A percentile compares a stretch with the other conserved stretches of the same genome.
Evolutionary conservation across 2,797 vertebrate genomes (phyloP).

Genomic region (Phaenicophaeus curvirostris): DNA sequence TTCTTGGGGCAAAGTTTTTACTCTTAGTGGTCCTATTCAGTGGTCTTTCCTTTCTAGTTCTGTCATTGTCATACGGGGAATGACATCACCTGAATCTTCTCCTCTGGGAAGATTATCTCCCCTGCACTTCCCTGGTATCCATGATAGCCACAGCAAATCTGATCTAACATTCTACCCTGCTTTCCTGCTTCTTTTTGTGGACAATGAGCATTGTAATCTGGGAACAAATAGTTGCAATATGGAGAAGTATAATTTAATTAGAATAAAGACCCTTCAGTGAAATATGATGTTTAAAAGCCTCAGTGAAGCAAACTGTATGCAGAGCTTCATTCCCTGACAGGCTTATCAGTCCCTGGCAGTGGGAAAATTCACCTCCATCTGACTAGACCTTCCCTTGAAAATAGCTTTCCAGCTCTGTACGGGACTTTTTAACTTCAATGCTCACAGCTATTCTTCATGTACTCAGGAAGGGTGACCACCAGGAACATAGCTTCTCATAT

Average conservation of each 20-base stretch:
- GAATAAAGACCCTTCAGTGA: neutral
- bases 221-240: neutral
- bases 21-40: neutral
- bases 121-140: neutral
- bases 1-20: neutral
- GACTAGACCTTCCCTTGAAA: neutral
- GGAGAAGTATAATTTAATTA: neutral
- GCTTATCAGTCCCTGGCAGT: neutral
- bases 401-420: neutral
- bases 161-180: neutral
- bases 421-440: neutral
- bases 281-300: slow-evolving; percentile 9
- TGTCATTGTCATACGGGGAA: rapidly evolving
- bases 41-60: neutral
- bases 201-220: neutral
- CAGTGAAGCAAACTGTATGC: neutral
- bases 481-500: neutral
- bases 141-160: neutral
- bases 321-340: neutral
- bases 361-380: neutral
- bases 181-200: neutral
- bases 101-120: neutral
- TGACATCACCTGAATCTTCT: neutral
- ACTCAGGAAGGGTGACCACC: neutral
- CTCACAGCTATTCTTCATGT: neutral